phyloP scores from a whole-genome alignment of 2,888 invertebrate species.

The Aspidiotus destructor region DNA sequence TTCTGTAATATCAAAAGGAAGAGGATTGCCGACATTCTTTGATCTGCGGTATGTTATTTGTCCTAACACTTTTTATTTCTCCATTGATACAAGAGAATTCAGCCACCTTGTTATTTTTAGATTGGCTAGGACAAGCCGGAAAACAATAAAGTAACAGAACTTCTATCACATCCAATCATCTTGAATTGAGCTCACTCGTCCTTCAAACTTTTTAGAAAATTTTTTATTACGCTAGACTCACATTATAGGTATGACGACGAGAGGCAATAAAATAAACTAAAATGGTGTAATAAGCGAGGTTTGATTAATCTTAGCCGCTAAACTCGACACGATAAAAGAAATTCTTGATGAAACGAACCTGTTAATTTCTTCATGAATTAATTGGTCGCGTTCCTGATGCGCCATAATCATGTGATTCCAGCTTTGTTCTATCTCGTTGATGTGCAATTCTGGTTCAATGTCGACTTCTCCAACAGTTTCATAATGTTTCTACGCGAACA shows the following conservation, averaged over 20 bases:
- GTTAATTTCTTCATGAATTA: slow-evolving; percentile 82
- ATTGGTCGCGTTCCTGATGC: slow-evolving; percentile 81
- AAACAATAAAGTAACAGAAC: too few species aligned
- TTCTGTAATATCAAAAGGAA: too few species aligned
- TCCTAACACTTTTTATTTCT: too few species aligned
- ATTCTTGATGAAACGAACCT: slow-evolving; percentile 43
- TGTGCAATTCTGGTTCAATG: slow-evolving; percentile 74
- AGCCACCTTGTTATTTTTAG: too few species aligned
- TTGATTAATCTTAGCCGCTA: neutral
- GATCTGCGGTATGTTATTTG: too few species aligned
- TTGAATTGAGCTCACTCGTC: slow-evolving; percentile 52
- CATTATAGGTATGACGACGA: slow-evolving; percentile 72
- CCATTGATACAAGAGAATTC: too few species aligned
- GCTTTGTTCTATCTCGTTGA: slow-evolving; percentile 74
- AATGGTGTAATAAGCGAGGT: neutral
- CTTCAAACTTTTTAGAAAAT: slow-evolving; percentile 78
- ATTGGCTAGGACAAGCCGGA: too few species aligned
- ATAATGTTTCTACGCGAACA: slow-evolving; percentile 59
- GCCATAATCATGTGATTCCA: slow-evolving; percentile 82
- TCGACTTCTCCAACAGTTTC: slow-evolving; percentile 79
- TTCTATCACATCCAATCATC: too few species aligned
- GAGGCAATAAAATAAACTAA: slow-evolving; percentile 8
- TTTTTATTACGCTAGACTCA: slow-evolving; percentile 75
- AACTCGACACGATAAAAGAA: too few species aligned
- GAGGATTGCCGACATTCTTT: too few species aligned